Conservation (phyloP, 2,113 vertebrate genomes). For the Chloroceryle aenea region DNA sequence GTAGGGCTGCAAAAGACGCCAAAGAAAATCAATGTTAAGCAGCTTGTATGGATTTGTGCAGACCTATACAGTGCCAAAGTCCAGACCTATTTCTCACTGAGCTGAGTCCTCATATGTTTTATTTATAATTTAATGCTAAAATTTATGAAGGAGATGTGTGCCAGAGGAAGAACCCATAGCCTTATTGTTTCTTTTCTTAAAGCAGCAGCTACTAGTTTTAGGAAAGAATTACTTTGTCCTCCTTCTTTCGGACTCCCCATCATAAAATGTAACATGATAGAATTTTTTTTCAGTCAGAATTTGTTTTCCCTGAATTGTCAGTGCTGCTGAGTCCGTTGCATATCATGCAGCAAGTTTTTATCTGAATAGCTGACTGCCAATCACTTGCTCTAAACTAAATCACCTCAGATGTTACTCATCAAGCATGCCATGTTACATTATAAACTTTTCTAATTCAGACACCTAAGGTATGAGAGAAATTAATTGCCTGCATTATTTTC, state of each 20-base stretch:
- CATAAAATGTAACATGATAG: background rate
- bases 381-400: conserved; percentile 45
- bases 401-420: conserved; percentile 51
- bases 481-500: conserved; percentile 59
- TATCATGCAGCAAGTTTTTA: background rate
- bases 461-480: conserved; percentile 52
- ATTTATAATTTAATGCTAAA: conserved; percentile 69
- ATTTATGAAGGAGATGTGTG: conserved; percentile 55
- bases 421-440: conserved; percentile 46
- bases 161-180: conserved; percentile 36
- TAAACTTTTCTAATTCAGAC: conserved; percentile 20
- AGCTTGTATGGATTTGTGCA: conserved; percentile 66
- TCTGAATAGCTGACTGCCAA: conserved; percentile 22
- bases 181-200: conserved; percentile 59
- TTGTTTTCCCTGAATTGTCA: background rate
- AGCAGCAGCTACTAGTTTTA: conserved; percentile 25
- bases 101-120: conserved; percentile 52
- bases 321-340: background rate
- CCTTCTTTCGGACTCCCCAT: background rate
- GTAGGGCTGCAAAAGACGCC: conserved; percentile 46
- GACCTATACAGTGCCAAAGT: conserved; percentile 55
- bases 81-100: conserved; percentile 68
- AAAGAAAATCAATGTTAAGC: conserved; percentile 72
- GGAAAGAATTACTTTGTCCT: background rate
- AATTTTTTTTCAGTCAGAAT: background rate